These are phyloP conservation scores for Rhincodon typus DNA, from an alignment of 2,797 vertebrate genomes.

Conservation along the genomic window DNA sequence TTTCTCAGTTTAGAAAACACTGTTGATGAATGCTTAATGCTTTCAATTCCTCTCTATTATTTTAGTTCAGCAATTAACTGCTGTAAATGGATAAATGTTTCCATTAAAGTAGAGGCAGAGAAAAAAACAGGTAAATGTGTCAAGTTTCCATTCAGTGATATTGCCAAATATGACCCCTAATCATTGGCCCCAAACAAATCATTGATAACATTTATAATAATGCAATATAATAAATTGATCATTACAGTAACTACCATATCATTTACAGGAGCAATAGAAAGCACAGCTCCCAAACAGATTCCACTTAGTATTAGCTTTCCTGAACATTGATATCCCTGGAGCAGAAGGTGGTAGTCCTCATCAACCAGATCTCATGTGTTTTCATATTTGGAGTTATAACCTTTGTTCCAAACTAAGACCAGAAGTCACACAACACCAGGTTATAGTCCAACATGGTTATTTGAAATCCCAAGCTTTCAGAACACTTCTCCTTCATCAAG, in stretches of 20 bases:
- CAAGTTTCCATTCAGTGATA: not conserved
- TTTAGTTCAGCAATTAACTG: not conserved
- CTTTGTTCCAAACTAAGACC: too few species aligned
- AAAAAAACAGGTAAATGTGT: not conserved
- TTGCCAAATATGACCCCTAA: not conserved
- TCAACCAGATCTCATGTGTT: too few species aligned
- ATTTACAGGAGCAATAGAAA: not conserved
- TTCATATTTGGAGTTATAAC: too few species aligned
- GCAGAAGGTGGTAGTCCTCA: not conserved
- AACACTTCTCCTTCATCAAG: too few species aligned
- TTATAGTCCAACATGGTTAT: too few species aligned
- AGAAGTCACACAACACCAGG: too few species aligned
- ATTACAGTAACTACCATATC: not conserved
- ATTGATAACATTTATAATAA: not conserved
- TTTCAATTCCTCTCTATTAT: not conserved
- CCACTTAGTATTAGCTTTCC: not conserved
- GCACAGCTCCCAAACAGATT: not conserved
- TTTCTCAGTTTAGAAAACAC: not conserved
- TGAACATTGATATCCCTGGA: not conserved
- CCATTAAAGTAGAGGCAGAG: not conserved
- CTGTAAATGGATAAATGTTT: not conserved
- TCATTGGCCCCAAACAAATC: not conserved
- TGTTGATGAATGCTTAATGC: not conserved
- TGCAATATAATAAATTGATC: not conserved
- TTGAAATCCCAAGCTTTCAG: too few species aligned